Conservation (phyloP, 2,888 invertebrate genomes). For the Acleris sparsana region DNA sequence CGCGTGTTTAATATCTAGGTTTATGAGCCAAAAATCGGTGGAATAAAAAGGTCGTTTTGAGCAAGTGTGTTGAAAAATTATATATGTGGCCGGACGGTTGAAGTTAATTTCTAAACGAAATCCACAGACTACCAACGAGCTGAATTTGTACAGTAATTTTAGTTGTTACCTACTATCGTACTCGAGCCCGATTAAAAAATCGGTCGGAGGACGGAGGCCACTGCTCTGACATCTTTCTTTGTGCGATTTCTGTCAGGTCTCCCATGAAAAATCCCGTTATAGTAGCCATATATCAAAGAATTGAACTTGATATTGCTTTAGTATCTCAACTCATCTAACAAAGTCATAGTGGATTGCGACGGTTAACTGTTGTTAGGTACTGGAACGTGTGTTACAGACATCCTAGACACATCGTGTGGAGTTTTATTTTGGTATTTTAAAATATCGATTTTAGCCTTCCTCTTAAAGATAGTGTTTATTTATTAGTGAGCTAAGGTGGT, state of each 20-base stretch:
- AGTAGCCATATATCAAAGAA: too few species aligned
- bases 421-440: conserved; percentile 64
- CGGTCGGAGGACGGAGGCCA: not conserved
- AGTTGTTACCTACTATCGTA: too few species aligned
- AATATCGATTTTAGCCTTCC: conserved; percentile 77
- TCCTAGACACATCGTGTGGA: conserved; percentile 59
- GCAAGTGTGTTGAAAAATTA: too few species aligned
- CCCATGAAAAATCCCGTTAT: conserved; percentile 78
- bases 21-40: too few species aligned
- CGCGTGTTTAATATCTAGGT: too few species aligned
- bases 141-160: too few species aligned
- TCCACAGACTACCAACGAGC: too few species aligned
- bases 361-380: conserved; percentile 55
- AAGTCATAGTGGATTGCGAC: conserved; percentile 70
- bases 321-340: conserved; percentile 76
- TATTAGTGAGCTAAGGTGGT: conserved; percentile 67
- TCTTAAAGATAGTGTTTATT: conserved; percentile 67
- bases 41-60: too few species aligned
- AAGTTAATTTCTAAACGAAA: too few species aligned
- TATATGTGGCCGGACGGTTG: too few species aligned
- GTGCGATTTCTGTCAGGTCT: conserved; percentile 61
- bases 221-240: conserved; percentile 65
- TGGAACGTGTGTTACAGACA: conserved; percentile 55
- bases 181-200: too few species aligned
- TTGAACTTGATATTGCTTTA: conserved; percentile 60